These are phyloP conservation scores for Ophonus ardosiacus DNA, from an alignment of 2,888 invertebrate species.

Conservation along the genomic window DNA sequence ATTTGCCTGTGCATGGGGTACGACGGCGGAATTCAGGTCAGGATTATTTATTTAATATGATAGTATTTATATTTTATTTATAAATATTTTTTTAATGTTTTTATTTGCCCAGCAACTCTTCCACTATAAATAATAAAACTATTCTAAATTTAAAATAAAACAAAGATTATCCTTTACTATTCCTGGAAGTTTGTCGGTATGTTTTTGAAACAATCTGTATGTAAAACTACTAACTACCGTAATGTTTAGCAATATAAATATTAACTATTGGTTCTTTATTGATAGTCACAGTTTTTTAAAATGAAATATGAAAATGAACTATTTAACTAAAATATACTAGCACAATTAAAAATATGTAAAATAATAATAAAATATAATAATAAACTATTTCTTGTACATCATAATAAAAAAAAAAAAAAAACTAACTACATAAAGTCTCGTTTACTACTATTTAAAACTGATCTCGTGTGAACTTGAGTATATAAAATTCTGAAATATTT, in stretches of 20 bases:
- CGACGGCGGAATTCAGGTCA: constrained; percentile 82
- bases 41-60: constrained; percentile 33
- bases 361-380: too few relatives aligned
- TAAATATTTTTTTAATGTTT: constrained; percentile 1
- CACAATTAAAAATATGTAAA: too few relatives aligned
- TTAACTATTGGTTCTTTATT: too few relatives aligned
- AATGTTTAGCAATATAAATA: too few relatives aligned
- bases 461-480: background rate
- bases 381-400: background rate
- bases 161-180: background rate
- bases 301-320: too few relatives aligned
- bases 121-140: background rate
- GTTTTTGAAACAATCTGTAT: too few relatives aligned
- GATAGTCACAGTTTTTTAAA: too few relatives aligned
- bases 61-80: constrained; percentile 8
- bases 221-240: too few relatives aligned
- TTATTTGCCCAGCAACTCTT: background rate
- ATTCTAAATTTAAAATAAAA: background rate
- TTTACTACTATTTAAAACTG: background rate
- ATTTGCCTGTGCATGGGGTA: constrained; percentile 82
- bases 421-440: background rate
- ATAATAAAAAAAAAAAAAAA: background rate
- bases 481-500: background rate
- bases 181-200: too few relatives aligned
- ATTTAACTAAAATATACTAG: too few relatives aligned